Base-by-base conservation (phyloP, 2,888 invertebrate species). In the Drosophila anomelani region DNA sequence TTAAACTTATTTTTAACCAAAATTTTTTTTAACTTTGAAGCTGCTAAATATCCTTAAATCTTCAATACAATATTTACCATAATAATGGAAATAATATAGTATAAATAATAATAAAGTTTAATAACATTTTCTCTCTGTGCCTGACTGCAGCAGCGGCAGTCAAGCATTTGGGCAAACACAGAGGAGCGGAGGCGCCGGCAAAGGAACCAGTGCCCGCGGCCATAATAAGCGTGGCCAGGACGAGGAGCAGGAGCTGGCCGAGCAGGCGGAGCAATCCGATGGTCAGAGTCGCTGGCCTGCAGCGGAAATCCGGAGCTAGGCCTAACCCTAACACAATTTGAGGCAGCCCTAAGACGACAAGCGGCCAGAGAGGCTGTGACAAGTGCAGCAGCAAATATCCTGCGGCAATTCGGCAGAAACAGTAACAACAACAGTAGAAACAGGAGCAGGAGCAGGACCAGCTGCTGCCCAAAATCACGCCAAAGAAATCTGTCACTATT, bases 241-340 rank as follows among this genome's bases (percentile, higher is more conserved):
- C 56, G 64, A 69, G 57, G 23, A 64, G 23, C 55, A 46, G 32
- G 23, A 55, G n/a, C n/a, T 51, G 53, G n/a, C 15, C 10, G 20
- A 55, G 38, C 20, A 61, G 53, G 20, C 44, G 53, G n/a, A 39
- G 34, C 17, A 55, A 43, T 63, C 60, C 39, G 70, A 66, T 43
- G 59, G 47, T 59, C 51, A 38, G 43, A 57, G 73, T 72, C 49
- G 36, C 34, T 47, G 66, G 87, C 85, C 82, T 72, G 68, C 51
- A 81, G 83, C 76, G 9, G 13, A 57, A 70, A 73, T 71, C 76
- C 76, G 66, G 77, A 75, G 76, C 87, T 85, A 69, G 67, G 67
- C 73, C 75, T 73, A 83, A 86, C 88, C 88, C 84, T 85, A 85
- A 85, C 88, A 75, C 82, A 86, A 86, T 87, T 86, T 87, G 85